phyloP scores from a whole-genome alignment of 1,140 invertebrate species.

The Platyscapa corneri region DNA sequence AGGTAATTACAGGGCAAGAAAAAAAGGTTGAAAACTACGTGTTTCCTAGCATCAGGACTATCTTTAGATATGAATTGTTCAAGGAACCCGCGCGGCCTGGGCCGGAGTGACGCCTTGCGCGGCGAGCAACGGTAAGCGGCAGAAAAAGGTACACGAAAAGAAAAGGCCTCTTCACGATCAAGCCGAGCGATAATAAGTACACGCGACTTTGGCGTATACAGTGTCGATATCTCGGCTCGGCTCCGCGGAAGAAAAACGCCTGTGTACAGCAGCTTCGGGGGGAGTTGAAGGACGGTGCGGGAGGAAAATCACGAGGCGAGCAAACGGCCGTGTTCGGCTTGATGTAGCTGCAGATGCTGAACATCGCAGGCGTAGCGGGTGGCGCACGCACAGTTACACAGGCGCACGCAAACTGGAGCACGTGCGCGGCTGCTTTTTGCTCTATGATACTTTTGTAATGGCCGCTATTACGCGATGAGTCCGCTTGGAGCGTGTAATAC shows the following conservation, averaged over 20 bases:
- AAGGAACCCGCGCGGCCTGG: not conserved
- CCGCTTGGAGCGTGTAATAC: not conserved
- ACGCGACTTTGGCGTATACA: conserved; percentile 33
- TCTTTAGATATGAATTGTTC: conserved; percentile 8
- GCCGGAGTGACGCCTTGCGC: not conserved
- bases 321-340: conserved; percentile 30
- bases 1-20: not conserved
- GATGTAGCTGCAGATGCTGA: conserved; percentile 54
- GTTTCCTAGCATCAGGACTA: not conserved
- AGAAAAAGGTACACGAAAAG: not conserved
- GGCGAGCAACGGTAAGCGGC: not conserved
- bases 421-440: too few relatives aligned
- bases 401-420: conserved; percentile 37
- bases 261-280: not conserved
- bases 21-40: not conserved
- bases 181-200: conserved; percentile 21
- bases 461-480: not conserved
- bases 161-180: not conserved
- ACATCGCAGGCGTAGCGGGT: conserved; percentile 61
- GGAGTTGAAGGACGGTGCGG: not conserved
- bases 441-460: not conserved
- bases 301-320: not conserved
- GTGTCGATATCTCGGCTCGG: conserved; percentile 23
- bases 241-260: not conserved
- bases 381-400: conserved; percentile 49